A percentile compares a stretch with the other conserved stretches of the same genome.
phyloP scores from a whole-genome alignment of 2,888 invertebrate genomes.

The Masnerella sp. region DNA sequence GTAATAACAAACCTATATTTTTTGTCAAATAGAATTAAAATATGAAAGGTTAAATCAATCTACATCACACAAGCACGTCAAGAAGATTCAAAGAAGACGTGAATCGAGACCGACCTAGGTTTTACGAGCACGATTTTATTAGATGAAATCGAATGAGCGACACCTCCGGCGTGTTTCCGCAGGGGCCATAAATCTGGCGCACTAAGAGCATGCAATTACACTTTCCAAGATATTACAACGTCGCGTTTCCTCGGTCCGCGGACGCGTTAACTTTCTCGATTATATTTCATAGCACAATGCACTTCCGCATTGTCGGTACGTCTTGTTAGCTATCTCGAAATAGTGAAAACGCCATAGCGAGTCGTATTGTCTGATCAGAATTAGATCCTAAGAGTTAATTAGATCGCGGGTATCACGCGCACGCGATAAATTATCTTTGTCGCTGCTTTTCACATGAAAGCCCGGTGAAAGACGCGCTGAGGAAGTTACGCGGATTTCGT shows the following conservation, averaged over 20 bases:
- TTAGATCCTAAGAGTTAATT: constrained; percentile 51
- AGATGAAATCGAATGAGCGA: too few species aligned
- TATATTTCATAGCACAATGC: constrained; percentile 60
- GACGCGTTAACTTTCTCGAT: constrained; percentile 59
- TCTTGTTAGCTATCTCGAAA: constrained; percentile 56
- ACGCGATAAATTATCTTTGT: constrained; percentile 58
- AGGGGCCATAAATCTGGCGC: constrained; percentile 45
- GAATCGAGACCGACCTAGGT: too few species aligned
- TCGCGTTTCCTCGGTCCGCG: constrained; percentile 57
- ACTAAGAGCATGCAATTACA: constrained; percentile 47
- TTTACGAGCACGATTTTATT: neutral
- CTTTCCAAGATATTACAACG: constrained; percentile 53
- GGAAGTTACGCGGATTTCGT: constrained; percentile 51
- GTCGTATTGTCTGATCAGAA: constrained; percentile 59
- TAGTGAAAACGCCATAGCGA: constrained; percentile 52
- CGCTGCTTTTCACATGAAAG: constrained; percentile 51
- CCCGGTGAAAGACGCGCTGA: constrained; percentile 42
- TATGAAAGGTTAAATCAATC: too few species aligned
- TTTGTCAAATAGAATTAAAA: too few species aligned
- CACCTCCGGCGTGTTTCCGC: constrained; percentile 12
- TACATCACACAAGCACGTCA: too few species aligned
- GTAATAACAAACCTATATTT: too few species aligned
- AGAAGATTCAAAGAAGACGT: too few species aligned
- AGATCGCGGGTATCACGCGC: constrained; percentile 48
- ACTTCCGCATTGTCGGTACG: constrained; percentile 57